Evolutionary conservation across 1,140 invertebrate species (phyloP), one percentile per base, ranked within the genome.

Genomic region (Rhagoletis zephyria): DNA sequence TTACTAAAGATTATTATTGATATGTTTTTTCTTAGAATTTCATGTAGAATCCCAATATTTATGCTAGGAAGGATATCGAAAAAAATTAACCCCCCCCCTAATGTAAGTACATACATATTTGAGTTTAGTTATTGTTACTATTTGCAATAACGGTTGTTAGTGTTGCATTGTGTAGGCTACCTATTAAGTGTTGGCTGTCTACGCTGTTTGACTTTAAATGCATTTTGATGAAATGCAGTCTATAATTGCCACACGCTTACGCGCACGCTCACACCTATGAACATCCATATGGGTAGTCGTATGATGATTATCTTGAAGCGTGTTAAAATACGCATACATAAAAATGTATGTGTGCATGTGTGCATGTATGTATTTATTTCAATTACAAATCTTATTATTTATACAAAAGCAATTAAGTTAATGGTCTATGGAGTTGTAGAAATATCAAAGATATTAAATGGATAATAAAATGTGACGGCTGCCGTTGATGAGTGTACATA

Each of bases 181-280:
- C 30, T 30, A 56, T 81, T 81, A 56, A 81, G 48, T 48, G 74
- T 81, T 81, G 74, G 74, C 74, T 81, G 74, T 81, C 74, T 59
- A 51, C 74, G 45, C 74, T 81, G 48, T 56, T 81, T 81, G 48
- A 81, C 48, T 81, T 81, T 59, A 77, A 77, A 59, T 81, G 19
- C 48, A 51, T 19, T 81, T 81, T 81, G 74, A 81, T 81, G 51
- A 81, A 81, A 81, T 81, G 74, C 48, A 48, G 59, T 81, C 56
- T 56, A 81, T 81, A 56, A 81, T 81, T 74, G 67, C 67, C 67
- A 74, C 64, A 74, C 45, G 74, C 48, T 81, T 81, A 59, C 16
- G 19, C 48, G 74, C 48, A 81, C 74, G 16, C 74, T 19, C 7
- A 51, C 67, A n/a, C 40, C 42, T 48, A 4, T n/a, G n/a, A n/a